Evolutionary conservation across 92 coral and sea anemone genomes (phyloP).

Genomic region (Scolanthus callimorphus): DNA sequence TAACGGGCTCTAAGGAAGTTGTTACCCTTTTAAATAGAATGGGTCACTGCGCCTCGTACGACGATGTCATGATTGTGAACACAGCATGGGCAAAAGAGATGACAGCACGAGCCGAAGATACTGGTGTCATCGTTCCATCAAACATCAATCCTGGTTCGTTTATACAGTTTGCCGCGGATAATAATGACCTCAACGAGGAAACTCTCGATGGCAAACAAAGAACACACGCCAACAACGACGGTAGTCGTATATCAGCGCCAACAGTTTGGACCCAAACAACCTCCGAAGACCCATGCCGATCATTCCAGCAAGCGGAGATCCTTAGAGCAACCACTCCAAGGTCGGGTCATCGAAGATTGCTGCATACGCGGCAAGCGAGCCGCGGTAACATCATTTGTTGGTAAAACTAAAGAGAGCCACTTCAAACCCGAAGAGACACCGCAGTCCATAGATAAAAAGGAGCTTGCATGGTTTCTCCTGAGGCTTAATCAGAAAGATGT

Average conservation of each 20-base stretch:
- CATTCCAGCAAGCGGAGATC: constrained; percentile 19
- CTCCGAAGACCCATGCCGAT: constrained; percentile 15
- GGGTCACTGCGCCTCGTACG: constrained; percentile 36
- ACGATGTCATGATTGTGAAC: constrained; percentile 19
- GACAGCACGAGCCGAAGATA: constrained; percentile 8
- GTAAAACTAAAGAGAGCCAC: constrained; percentile 9
- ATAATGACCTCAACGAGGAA: constrained; percentile 40
- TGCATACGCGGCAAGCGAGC: constrained; percentile 50
- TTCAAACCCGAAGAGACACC: not conserved
- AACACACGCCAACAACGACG: constrained; percentile 27
- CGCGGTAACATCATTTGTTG: constrained; percentile 18
- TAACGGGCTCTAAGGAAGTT: constrained; percentile 41
- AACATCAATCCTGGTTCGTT: constrained; percentile 25
- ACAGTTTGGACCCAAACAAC: constrained; percentile 20
- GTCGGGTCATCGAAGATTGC: constrained; percentile 22
- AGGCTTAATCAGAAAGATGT: constrained; percentile 12
- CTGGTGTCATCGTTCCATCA: constrained; percentile 28
- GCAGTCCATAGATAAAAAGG: constrained; percentile 5
- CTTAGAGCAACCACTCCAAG: not conserved
- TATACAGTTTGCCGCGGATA: constrained; percentile 33
- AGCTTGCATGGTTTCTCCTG: constrained; percentile 35
- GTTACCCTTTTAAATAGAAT: too few species aligned
- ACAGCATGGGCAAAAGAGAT: constrained; percentile 23
- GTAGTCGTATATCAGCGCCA: constrained; percentile 22
- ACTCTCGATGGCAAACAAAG: constrained; percentile 36